Evolutionary conservation across 2,888 invertebrate species (phyloP).

Genomic region (Protodeltote pygarga): DNA sequence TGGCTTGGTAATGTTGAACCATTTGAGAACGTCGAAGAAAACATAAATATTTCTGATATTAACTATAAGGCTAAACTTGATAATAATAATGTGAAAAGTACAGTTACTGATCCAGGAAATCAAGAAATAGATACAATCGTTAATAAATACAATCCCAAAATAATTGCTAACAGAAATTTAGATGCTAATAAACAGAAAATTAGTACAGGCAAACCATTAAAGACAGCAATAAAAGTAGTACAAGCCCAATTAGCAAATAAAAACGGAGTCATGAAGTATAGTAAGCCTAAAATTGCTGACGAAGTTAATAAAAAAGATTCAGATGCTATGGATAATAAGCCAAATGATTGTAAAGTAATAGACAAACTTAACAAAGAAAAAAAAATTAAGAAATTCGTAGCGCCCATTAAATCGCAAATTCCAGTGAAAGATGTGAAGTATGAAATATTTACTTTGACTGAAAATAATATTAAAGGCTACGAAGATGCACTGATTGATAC

Average conservation of each 20-base stretch:
- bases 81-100: background rate
- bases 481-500: conserved; percentile 11
- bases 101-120: background rate
- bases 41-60: conserved; percentile 8
- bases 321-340: background rate
- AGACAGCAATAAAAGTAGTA: conserved; percentile 56
- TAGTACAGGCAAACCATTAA: conserved; percentile 25
- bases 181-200: conserved; percentile 5
- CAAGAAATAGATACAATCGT: conserved; percentile 1
- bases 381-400: conserved; percentile 67
- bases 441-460: conserved; percentile 52
- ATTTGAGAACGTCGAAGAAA: conserved; percentile 36
- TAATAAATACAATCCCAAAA: too few species aligned
- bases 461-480: conserved; percentile 36
- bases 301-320: background rate
- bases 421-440: conserved; percentile 64
- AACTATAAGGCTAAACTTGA: too few species aligned
- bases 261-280: conserved; percentile 75
- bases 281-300: conserved; percentile 56
- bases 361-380: too few species aligned
- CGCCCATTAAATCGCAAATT: conserved; percentile 70
- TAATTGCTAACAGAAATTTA: background rate
- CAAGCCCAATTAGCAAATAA: conserved; percentile 74
- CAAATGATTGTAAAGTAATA: conserved; percentile 23
- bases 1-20: conserved; percentile 67